phyloP scores from a whole-genome alignment of 2,888 invertebrate genomes.

The Eupithecia dodoneata region DNA sequence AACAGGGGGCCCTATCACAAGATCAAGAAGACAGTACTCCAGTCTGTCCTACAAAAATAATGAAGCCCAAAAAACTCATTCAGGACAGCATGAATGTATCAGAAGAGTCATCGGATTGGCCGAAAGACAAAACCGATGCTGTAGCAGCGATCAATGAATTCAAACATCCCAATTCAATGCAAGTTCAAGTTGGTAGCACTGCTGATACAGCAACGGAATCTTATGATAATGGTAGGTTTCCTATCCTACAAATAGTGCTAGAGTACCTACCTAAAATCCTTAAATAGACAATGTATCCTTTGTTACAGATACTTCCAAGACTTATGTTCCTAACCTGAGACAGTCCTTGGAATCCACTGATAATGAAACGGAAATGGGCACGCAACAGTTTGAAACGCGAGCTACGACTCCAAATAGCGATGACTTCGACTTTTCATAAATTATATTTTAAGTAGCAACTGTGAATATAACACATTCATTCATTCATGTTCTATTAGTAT shows the following conservation, averaged over 20 bases:
- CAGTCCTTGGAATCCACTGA: constrained; percentile 22
- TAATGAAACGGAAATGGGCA: constrained; percentile 33
- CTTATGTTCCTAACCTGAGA: constrained; percentile 53
- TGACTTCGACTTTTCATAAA: constrained; percentile 68
- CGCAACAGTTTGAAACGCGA: constrained; percentile 46
- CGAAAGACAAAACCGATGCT: constrained; percentile 4
- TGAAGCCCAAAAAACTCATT: constrained; percentile 20
- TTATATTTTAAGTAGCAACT: not conserved
- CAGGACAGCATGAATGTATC: constrained; percentile 20
- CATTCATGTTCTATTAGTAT: not conserved
- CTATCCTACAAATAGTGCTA: too few relatives aligned
- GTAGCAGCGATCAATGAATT: constrained; percentile 21
- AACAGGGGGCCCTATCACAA: not conserved
- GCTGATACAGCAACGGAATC: constrained; percentile 45
- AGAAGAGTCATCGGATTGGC: not conserved
- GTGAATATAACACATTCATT: not conserved
- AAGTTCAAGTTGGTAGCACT: constrained; percentile 60
- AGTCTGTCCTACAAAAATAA: constrained; percentile 7
- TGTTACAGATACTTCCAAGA: constrained; percentile 62
- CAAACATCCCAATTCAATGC: constrained; percentile 52
- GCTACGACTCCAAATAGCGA: constrained; percentile 60
- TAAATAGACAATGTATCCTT: not conserved
- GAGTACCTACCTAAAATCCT: not conserved
- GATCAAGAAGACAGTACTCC: constrained; percentile 18
- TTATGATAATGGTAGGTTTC: constrained; percentile 53